Percentiles rank a stretch among this genome's conserved stretches.
Evolutionary conservation across 2,888 invertebrate species (phyloP).

Genomic region (Elysia crispata): DNA sequence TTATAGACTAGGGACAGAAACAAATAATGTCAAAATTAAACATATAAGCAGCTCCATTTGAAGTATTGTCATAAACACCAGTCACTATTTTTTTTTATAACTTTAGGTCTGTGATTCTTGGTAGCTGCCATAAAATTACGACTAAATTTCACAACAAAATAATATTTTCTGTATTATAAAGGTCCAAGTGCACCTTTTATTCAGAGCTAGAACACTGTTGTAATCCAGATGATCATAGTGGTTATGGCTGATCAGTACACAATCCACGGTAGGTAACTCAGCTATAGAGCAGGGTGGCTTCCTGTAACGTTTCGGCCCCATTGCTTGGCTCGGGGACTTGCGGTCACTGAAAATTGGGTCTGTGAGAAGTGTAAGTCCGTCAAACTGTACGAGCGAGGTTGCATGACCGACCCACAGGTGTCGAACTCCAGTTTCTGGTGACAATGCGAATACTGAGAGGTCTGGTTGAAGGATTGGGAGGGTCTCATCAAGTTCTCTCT

Average conservation of each 20-base stretch:
- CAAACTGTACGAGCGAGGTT: conserved; percentile 77
- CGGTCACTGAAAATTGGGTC: conserved; percentile 79
- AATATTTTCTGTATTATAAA: too few relatives aligned
- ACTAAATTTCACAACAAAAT: too few relatives aligned
- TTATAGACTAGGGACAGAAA: too few relatives aligned
- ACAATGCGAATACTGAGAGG: conserved; percentile 53
- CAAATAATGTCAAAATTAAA: too few relatives aligned
- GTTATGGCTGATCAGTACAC: conserved; percentile 79
- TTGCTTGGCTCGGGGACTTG: conserved; percentile 71
- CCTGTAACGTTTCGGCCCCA: conserved; percentile 77
- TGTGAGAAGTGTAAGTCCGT: conserved; percentile 77
- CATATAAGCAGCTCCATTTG: too few relatives aligned
- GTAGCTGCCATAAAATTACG: too few relatives aligned
- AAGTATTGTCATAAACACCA: too few relatives aligned
- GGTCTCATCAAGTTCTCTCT: conserved; percentile 57
- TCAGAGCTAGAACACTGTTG: conserved; percentile 65
- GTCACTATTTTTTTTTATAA: too few relatives aligned
- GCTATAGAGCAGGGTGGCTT: conserved; percentile 67
- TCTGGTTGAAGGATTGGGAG: conserved; percentile 71
- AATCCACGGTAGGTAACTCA: conserved; percentile 77
- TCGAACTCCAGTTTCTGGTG: conserved; percentile 63
- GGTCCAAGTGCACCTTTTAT: conserved; percentile 48
- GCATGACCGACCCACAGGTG: conserved; percentile 79
- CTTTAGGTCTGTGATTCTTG: too few relatives aligned
- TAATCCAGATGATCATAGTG: conserved; percentile 80